These are phyloP conservation scores for Rhabdomys pumilio DNA, from an alignment of 2,797 vertebrate species.

Conservation along the genomic window DNA sequence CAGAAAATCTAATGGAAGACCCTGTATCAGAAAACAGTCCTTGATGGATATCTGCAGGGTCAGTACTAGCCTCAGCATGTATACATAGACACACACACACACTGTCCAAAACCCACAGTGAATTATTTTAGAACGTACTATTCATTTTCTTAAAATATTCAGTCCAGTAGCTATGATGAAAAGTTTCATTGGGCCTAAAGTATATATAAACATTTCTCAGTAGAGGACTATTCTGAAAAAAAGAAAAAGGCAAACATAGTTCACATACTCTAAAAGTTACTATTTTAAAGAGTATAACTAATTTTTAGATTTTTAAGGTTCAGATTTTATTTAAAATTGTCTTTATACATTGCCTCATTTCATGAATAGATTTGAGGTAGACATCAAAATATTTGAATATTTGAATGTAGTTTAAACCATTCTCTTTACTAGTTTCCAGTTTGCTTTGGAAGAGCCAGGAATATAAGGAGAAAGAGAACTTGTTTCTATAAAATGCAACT, in stretches of 20 bases:
- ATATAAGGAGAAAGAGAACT: constrained; percentile 13
- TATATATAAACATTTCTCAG: neutral
- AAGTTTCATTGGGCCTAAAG: constrained; percentile 44
- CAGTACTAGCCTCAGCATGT: neutral
- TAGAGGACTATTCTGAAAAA: constrained; percentile 17
- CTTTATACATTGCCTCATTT: constrained; percentile 53
- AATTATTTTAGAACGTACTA: constrained; percentile 18
- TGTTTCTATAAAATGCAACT: constrained; percentile 49
- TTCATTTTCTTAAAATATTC: constrained; percentile 49
- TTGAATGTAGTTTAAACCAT: constrained; percentile 15
- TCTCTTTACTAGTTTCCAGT: constrained; percentile 24
- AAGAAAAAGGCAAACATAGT: constrained; percentile 29
- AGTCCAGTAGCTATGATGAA: constrained; percentile 3
- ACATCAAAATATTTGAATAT: constrained; percentile 30
- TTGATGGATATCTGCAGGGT: neutral
- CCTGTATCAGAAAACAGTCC: neutral
- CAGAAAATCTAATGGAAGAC: neutral
- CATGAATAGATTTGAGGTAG: constrained; percentile 34
- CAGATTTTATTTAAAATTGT: constrained; percentile 4
- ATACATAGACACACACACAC: neutral
- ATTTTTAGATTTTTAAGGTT: constrained; percentile 46
- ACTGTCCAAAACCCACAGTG: neutral
- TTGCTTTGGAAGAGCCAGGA: constrained; percentile 27
- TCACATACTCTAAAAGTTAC: constrained; percentile 28
- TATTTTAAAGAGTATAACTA: neutral